These are phyloP conservation scores for Ophthalmolycus amberensis DNA, from an alignment of 2,113 vertebrate genomes.

Conservation along the genomic window DNA sequence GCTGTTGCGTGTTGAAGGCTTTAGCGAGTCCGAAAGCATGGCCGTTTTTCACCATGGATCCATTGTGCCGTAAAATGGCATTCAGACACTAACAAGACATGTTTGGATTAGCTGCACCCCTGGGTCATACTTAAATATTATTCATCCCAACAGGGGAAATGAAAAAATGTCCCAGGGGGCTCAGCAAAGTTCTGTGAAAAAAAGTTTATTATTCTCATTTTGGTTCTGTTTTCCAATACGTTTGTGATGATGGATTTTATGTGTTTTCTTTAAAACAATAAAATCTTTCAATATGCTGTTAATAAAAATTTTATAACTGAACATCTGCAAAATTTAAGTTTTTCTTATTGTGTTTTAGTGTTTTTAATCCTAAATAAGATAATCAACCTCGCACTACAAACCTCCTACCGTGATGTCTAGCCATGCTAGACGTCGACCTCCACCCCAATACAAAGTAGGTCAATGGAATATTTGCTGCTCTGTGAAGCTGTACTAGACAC, in stretches of 20 bases:
- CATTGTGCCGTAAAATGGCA: conserved; percentile 25
- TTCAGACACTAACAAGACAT: conserved; percentile 21
- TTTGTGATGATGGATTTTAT: conserved; percentile 3
- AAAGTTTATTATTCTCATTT: conserved; percentile 19
- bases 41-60: conserved; percentile 2
- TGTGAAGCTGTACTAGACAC: background rate
- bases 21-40: conserved; percentile 21
- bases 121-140: conserved; percentile 47
- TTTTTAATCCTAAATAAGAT: background rate
- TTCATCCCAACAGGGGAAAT: conserved; percentile 51
- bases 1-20: conserved; percentile 26
- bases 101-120: conserved; percentile 30
- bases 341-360: background rate
- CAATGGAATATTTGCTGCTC: background rate
- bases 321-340: background rate
- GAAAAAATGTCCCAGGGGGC: conserved; percentile 27
- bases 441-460: background rate
- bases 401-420: background rate
- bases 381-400: background rate
- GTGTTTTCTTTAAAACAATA: background rate
- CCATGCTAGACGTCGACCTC: background rate
- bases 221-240: background rate
- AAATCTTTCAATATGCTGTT: background rate
- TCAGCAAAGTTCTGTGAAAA: background rate
- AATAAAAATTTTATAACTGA: background rate